A percentile compares a stretch with the other conserved stretches of the same genome.
phyloP scores from a whole-genome alignment of 2,113 vertebrate genomes.

The Callospermophilus lateralis region DNA sequence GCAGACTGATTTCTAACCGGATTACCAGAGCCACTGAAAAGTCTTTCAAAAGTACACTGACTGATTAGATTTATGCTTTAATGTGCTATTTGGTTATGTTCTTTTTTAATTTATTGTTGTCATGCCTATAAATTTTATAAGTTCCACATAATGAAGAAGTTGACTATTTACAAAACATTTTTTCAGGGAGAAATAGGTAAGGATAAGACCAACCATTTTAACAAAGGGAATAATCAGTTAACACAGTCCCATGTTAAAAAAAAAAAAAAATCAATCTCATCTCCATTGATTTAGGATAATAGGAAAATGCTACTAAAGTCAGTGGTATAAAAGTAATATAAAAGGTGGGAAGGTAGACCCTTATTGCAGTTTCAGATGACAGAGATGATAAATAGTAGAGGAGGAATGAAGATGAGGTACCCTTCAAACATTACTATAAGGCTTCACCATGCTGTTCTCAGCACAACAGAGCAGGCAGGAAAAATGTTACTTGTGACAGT shows the following conservation, averaged over 20 bases:
- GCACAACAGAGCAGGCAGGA: not conserved
- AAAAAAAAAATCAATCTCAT: not conserved
- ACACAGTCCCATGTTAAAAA: not conserved
- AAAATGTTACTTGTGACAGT: not conserved
- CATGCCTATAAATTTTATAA: not conserved
- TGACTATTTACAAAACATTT: not conserved
- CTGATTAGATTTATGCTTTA: not conserved
- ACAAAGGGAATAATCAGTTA: too few relatives aligned
- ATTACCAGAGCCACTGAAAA: not conserved
- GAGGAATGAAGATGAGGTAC: not conserved
- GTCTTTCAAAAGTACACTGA: not conserved
- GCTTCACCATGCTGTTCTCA: not conserved
- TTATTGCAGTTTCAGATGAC: not conserved
- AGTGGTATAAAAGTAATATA: not conserved
- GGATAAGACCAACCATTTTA: not conserved
- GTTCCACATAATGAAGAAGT: not conserved
- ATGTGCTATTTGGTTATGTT: not conserved
- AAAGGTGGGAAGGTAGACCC: not conserved
- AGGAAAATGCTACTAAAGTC: not conserved
- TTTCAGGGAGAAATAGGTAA: not conserved
- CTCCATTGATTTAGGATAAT: not conserved
- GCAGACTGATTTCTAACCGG: not conserved
- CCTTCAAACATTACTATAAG: not conserved
- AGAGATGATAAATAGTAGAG: not conserved
- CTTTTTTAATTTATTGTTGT: constrained; percentile 2